Conservation (phyloP, 2,888 invertebrate genomes). For the Alcis repandata region DNA sequence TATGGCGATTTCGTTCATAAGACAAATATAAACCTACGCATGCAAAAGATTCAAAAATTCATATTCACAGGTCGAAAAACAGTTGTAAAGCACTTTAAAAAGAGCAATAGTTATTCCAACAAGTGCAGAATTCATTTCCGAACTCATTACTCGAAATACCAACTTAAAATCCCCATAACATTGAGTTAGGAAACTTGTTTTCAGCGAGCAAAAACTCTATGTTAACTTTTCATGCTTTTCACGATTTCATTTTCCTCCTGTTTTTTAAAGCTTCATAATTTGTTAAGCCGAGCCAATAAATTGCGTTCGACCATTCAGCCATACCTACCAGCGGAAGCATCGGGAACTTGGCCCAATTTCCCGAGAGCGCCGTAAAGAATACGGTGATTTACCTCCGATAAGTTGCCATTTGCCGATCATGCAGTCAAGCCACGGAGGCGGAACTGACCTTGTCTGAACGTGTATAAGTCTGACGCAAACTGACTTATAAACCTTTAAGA, state of each 20-base stretch:
- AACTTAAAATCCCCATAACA: too few species aligned
- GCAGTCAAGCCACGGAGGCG: constrained; percentile 47
- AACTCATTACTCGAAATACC: too few species aligned
- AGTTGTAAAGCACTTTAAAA: too few species aligned
- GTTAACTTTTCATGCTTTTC: not conserved
- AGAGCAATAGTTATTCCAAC: too few species aligned
- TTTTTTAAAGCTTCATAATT: constrained; percentile 7
- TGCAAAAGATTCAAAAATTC: too few species aligned
- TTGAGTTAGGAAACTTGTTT: too few species aligned
- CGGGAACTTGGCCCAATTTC: constrained; percentile 32
- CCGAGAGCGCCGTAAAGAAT: constrained; percentile 46
- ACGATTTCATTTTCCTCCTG: not conserved
- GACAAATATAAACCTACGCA: too few species aligned
- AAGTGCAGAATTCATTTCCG: too few species aligned
- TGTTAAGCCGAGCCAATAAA: constrained; percentile 20
- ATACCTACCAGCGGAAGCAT: constrained; percentile 5
- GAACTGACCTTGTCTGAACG: too few species aligned
- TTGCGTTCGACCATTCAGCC: constrained; percentile 4
- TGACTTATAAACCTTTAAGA: constrained; percentile 27
- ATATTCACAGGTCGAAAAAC: too few species aligned
- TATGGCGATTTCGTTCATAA: too few species aligned
- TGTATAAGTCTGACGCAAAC: too few species aligned
- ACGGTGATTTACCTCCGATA: constrained; percentile 50
- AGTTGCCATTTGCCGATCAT: constrained; percentile 37
- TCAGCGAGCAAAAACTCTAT: not conserved